Conservation (phyloP, 2,888 invertebrate genomes). For the Exocentrus adspersus region DNA sequence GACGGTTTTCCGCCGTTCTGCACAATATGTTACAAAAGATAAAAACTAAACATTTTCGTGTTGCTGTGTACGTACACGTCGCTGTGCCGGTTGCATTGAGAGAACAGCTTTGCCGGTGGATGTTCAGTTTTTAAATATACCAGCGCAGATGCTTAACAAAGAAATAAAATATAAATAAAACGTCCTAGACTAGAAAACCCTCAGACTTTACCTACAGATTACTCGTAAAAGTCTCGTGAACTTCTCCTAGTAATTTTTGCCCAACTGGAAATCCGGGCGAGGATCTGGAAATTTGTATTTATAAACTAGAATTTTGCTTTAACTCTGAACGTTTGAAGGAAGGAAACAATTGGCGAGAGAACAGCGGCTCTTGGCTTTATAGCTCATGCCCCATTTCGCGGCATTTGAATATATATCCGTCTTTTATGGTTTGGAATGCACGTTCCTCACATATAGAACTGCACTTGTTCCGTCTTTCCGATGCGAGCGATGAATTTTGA, state of each 20-base stretch:
- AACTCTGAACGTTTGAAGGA: constrained; percentile 15
- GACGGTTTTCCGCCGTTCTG: constrained; percentile 1
- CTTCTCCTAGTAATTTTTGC: too few species aligned
- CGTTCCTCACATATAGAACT: constrained; percentile 7
- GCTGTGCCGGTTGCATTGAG: neutral
- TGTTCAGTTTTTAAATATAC: too few species aligned
- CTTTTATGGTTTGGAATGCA: constrained; percentile 11
- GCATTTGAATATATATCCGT: constrained; percentile 24
- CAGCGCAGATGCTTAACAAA: too few species aligned
- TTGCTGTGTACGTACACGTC: neutral
- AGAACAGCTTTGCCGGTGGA: neutral
- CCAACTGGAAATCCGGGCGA: neutral
- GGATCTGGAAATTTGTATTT: constrained; percentile 1
- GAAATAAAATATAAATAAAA: too few species aligned
- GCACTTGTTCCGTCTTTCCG: constrained; percentile 2
- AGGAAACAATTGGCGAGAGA: constrained; percentile 25
- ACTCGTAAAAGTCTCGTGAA: too few species aligned
- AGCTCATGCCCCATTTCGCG: constrained; percentile 27
- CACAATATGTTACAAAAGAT: constrained; percentile 5
- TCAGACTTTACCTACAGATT: too few species aligned
- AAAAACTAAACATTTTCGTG: constrained; percentile 7
- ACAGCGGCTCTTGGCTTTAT: constrained; percentile 17
- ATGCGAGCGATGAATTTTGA: neutral
- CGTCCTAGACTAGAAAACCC: too few species aligned
- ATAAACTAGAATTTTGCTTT: neutral